Percentiles rank a stretch among this genome's conserved stretches.
These are phyloP conservation scores for Crenuchus spilurus DNA, from an alignment of 2,797 vertebrate genomes.

Conservation along the genomic window DNA sequence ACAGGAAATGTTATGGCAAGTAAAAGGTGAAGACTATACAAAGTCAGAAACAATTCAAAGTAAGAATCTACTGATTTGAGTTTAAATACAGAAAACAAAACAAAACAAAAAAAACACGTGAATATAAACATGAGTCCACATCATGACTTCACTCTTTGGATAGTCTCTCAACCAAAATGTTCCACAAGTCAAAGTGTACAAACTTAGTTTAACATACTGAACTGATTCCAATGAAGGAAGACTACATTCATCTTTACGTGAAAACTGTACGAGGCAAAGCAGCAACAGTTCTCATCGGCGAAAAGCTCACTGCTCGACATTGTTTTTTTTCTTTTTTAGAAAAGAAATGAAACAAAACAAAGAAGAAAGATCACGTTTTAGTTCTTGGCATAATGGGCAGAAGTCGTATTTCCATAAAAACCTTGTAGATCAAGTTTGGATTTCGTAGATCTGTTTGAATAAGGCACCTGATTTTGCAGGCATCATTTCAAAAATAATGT, in stretches of 20 bases:
- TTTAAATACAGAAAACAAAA: constrained; percentile 69
- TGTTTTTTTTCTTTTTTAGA: too few species aligned
- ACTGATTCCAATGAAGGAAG: constrained; percentile 74
- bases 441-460: constrained; percentile 76
- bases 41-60: constrained; percentile 59
- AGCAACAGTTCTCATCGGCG: constrained; percentile 74
- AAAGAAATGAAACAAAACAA: constrained; percentile 64
- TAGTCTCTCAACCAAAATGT: constrained; percentile 51
- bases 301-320: constrained; percentile 68
- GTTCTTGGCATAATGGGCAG: constrained; percentile 76
- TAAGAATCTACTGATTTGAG: constrained; percentile 69
- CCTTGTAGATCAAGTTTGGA: constrained; percentile 65
- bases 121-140: constrained; percentile 66
- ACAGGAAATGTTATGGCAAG: constrained; percentile 50
- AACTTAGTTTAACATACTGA: constrained; percentile 45
- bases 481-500: constrained; percentile 75
- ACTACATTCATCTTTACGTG: constrained; percentile 77
- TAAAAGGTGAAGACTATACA: constrained; percentile 58
- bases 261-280: constrained; percentile 68
- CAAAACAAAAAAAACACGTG: constrained; percentile 37
- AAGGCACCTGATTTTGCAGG: constrained; percentile 86
- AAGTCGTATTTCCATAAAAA: constrained; percentile 66
- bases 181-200: constrained; percentile 45
- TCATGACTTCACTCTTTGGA: constrained; percentile 67
- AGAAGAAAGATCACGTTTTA: constrained; percentile 50